phyloP scores from a whole-genome alignment of 2,113 vertebrate genomes.

The Calidris pygmaea region DNA sequence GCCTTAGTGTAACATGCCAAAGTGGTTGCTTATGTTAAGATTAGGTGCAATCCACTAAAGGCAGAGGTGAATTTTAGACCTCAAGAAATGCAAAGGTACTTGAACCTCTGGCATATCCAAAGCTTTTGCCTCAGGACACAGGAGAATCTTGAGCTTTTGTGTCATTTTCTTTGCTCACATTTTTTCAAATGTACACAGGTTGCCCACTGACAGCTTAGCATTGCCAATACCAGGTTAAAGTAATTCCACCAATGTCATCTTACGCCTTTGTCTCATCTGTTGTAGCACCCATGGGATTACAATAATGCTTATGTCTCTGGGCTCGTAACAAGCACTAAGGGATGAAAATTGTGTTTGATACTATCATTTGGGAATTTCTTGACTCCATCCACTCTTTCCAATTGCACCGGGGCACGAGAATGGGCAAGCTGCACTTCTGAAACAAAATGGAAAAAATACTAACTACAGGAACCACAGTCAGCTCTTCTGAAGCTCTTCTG shows the following conservation, averaged over 20 bases:
- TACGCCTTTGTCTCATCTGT: background rate
- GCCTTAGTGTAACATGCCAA: background rate
- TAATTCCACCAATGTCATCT: background rate
- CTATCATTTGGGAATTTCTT: background rate
- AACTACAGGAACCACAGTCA: background rate
- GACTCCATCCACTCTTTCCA: background rate
- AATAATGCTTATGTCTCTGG: background rate
- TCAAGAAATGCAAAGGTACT: background rate
- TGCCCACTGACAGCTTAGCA: background rate
- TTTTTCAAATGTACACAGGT: background rate
- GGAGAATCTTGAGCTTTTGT: accelerated
- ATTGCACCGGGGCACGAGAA: background rate
- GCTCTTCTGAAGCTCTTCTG: background rate
- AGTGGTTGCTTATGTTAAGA: accelerated
- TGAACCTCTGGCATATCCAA: background rate
- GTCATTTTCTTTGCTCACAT: accelerated
- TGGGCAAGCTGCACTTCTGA: background rate
- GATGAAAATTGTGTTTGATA: background rate
- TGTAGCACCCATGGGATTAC: background rate
- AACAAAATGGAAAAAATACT: background rate
- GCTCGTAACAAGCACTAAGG: background rate
- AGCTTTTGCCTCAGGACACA: background rate
- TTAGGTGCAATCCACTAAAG: background rate
- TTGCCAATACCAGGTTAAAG: background rate
- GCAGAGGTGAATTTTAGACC: background rate